Conservation (phyloP, 2,888 invertebrate species). For the Anoncus sp. region DNA sequence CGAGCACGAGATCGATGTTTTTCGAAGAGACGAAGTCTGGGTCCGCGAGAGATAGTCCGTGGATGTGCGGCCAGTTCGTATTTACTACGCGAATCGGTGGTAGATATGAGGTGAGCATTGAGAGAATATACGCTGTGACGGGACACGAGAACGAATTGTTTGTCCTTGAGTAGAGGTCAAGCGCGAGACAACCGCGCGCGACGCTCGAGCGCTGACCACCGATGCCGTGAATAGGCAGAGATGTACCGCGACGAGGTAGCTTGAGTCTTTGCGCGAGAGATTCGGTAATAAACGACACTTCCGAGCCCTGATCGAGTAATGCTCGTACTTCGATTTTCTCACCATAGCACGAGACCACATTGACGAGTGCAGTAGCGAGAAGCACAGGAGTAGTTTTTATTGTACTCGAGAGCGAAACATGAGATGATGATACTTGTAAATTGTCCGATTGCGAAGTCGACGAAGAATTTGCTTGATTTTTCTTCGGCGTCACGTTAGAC, state of each 20-base stretch:
- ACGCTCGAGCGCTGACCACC: constrained; percentile 36
- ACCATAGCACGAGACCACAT: constrained; percentile 6
- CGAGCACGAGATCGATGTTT: constrained; percentile 51
- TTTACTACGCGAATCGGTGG: constrained; percentile 38
- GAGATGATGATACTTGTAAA: constrained; percentile 9
- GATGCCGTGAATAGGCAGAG: constrained; percentile 39
- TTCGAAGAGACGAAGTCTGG: constrained; percentile 25
- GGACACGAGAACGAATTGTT: constrained; percentile 30
- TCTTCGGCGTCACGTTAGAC: not conserved
- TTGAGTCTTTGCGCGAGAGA: constrained; percentile 35
- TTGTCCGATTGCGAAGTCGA: constrained; percentile 5
- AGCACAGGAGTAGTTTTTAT: constrained; percentile 16
- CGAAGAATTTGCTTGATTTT: constrained; percentile 13
- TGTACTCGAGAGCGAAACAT: constrained; percentile 14
- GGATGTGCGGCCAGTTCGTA: constrained; percentile 38
- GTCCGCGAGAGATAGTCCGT: constrained; percentile 40
- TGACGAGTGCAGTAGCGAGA: constrained; percentile 29
- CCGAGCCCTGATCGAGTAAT: constrained; percentile 25
- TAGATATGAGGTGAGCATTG: constrained; percentile 39
- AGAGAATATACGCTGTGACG: constrained; percentile 32
- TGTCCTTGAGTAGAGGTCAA: constrained; percentile 33
- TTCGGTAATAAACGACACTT: constrained; percentile 35
- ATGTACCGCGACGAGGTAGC: constrained; percentile 13
- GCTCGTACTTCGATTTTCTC: constrained; percentile 23
- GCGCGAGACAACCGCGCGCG: constrained; percentile 30